These are phyloP conservation scores for Tetramorium bicarinatum DNA, from an alignment of 2,888 invertebrate species.

Conservation along the genomic window DNA sequence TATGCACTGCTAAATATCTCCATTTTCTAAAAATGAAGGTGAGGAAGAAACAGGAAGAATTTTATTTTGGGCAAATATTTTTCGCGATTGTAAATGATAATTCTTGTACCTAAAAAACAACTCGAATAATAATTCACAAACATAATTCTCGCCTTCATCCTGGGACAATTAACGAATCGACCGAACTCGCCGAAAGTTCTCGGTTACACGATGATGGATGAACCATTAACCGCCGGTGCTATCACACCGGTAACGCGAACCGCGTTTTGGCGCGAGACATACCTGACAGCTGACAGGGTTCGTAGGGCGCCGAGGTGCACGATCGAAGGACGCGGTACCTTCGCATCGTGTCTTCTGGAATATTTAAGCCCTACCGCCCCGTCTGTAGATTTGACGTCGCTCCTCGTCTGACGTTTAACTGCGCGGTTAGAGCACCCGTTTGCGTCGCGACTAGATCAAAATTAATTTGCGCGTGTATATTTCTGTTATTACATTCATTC, in stretches of 20 bases:
- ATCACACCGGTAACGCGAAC: constrained; percentile 47
- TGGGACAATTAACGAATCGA: constrained; percentile 64
- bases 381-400: constrained; percentile 66
- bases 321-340: constrained; percentile 70
- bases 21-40: too few species aligned
- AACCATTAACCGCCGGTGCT: constrained; percentile 65
- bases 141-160: not conserved
- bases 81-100: not conserved
- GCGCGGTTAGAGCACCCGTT: constrained; percentile 30
- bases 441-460: not conserved
- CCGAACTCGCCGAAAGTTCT: constrained; percentile 56
- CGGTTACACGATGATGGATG: constrained; percentile 69
- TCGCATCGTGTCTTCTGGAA: constrained; percentile 77
- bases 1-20: not conserved
- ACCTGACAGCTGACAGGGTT: constrained; percentile 74
- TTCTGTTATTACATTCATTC: not conserved
- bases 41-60: not conserved
- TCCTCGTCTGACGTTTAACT: constrained; percentile 64
- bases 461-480: not conserved
- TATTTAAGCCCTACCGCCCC: constrained; percentile 74
- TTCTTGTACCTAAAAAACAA: not conserved
- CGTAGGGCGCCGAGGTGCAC: constrained; percentile 70
- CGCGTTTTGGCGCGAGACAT: constrained; percentile 61
- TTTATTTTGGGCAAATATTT: not conserved
- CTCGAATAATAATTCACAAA: not conserved